Conservation (phyloP, 2,888 invertebrate genomes). For the Oscheius sp. region DNA sequence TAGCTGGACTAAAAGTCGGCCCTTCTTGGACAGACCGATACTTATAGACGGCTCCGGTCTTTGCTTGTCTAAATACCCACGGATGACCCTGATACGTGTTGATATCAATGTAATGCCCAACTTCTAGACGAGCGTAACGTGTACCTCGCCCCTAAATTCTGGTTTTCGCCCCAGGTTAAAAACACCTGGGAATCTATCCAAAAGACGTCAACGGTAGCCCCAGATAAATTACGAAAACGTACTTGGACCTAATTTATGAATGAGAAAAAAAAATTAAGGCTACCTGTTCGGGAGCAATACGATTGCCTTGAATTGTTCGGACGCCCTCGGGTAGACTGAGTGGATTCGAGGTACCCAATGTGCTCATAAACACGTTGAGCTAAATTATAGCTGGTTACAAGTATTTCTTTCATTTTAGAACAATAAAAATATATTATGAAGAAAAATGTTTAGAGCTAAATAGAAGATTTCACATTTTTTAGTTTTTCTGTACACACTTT, state of each 20-base stretch:
- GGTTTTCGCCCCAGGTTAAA: background rate
- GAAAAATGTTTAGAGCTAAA: too few relatives aligned
- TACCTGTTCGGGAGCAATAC: too few relatives aligned
- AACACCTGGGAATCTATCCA: background rate
- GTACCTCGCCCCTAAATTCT: background rate
- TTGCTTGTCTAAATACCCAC: background rate
- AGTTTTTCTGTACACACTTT: too few relatives aligned
- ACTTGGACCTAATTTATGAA: background rate
- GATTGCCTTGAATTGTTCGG: too few relatives aligned
- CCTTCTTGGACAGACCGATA: background rate
- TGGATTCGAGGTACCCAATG: background rate
- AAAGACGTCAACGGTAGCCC: background rate
- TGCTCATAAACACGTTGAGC: background rate
- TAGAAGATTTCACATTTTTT: too few relatives aligned
- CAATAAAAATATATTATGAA: too few relatives aligned
- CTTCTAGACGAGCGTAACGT: background rate
- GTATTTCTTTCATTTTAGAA: background rate
- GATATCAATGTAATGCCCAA: background rate
- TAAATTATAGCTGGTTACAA: background rate
- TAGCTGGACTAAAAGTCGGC: background rate
- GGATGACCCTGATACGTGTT: constrained; percentile 3
- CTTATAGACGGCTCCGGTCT: background rate
- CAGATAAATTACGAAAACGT: background rate
- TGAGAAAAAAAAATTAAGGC: too few relatives aligned
- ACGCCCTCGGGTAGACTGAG: constrained; percentile 7